Evolutionary conservation across 1,140 invertebrate species (phyloP).

Genomic region (Acromyrmex charruanus): DNA sequence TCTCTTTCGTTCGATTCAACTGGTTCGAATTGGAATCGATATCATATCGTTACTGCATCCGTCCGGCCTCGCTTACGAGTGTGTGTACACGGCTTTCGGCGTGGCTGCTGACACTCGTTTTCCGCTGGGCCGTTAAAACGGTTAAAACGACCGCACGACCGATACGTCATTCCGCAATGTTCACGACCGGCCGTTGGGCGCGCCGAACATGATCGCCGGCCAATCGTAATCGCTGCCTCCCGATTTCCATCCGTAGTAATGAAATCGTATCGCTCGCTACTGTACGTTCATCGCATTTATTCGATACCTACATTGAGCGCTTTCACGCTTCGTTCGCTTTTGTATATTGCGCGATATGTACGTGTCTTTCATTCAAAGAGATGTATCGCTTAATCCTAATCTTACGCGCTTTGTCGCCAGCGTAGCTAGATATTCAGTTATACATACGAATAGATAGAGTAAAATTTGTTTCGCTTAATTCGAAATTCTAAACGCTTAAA

Average conservation of each 20-base stretch:
- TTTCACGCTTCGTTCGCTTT: constrained; percentile 20
- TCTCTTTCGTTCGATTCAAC: constrained; percentile 41
- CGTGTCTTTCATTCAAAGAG: not conserved
- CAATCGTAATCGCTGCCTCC: constrained; percentile 80
- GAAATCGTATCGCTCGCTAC: constrained; percentile 47
- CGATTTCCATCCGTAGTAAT: constrained; percentile 74
- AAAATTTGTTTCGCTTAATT: not conserved
- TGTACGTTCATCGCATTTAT: constrained; percentile 54
- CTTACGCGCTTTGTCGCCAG: not conserved
- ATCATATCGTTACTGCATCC: constrained; percentile 64
- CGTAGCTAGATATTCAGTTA: not conserved
- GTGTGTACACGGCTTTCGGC: constrained; percentile 79
- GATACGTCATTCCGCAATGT: constrained; percentile 81
- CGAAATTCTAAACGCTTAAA: not conserved
- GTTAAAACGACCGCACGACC: constrained; percentile 83
- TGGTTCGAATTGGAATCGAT: constrained; percentile 72
- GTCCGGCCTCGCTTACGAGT: constrained; percentile 50
- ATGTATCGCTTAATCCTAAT: not conserved
- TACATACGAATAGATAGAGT: not conserved
- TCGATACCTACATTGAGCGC: constrained; percentile 30
- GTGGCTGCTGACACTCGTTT: constrained; percentile 83
- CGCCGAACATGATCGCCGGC: constrained; percentile 72
- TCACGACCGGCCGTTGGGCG: constrained; percentile 67
- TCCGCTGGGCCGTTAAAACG: constrained; percentile 80
- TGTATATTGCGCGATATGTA: not conserved